Evolutionary conservation across 2,797 vertebrate genomes (phyloP).

Genomic region (Mionectes olivaceus): DNA sequence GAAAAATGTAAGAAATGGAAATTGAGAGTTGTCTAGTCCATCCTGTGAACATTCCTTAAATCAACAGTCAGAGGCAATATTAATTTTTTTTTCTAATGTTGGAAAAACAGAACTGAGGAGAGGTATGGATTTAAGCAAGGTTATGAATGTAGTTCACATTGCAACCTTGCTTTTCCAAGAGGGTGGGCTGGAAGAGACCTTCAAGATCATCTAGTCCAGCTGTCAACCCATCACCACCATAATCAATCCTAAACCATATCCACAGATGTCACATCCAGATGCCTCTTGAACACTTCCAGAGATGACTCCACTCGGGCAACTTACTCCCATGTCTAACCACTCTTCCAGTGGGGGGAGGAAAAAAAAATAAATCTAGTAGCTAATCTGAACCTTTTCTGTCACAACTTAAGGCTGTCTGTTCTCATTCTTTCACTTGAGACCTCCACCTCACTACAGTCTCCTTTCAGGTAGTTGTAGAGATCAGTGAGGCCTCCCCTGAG

Average conservation of each 20-base stretch:
- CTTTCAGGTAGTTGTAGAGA: not conserved
- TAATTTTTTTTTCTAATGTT: not conserved
- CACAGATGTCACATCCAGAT: not conserved
- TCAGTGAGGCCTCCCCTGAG: not conserved
- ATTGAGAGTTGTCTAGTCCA: not conserved
- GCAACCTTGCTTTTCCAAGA: not conserved
- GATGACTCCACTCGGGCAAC: not conserved
- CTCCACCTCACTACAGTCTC: too few relatives aligned
- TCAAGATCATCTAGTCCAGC: not conserved
- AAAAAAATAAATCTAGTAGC: too few relatives aligned
- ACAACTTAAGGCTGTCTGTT: not conserved
- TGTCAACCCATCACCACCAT: not conserved
- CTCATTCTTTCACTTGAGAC: not conserved
- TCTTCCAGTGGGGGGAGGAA: not conserved
- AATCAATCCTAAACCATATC: not conserved
- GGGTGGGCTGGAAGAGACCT: not conserved
- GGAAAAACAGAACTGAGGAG: not conserved
- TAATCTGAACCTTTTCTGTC: not conserved
- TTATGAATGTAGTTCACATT: not conserved
- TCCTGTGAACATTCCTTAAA: not conserved
- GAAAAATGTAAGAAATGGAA: not conserved
- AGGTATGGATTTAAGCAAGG: not conserved
- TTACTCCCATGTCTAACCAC: not conserved
- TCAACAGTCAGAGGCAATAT: not conserved
- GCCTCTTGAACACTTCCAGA: not conserved